phyloP scores from a whole-genome alignment of 2,888 invertebrate genomes.

The Stramonita haemastoma region DNA sequence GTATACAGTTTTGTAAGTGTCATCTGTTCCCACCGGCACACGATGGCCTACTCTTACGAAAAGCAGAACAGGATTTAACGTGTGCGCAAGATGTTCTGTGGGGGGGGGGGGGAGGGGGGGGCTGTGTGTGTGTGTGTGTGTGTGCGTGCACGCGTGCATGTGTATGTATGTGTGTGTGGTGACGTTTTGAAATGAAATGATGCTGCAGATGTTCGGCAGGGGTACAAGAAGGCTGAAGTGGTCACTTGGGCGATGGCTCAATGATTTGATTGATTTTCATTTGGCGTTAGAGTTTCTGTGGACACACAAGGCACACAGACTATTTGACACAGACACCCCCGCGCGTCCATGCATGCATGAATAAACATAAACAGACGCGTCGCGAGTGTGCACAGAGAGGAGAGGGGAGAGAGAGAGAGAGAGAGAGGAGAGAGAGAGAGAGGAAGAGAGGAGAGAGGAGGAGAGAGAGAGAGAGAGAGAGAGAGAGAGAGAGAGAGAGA shows the following conservation, averaged over 20 bases:
- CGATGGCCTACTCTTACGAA: too few species aligned
- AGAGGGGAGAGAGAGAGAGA: neutral
- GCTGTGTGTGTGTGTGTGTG: too few species aligned
- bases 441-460: too few species aligned
- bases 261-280: neutral
- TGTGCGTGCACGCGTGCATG: too few species aligned
- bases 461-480: too few species aligned
- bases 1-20: too few species aligned
- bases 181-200: neutral
- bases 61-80: too few species aligned
- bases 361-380: neutral
- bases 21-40: too few species aligned
- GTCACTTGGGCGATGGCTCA: neutral
- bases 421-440: neutral
- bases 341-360: neutral
- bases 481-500: neutral
- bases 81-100: too few species aligned
- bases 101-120: too few species aligned
- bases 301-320: neutral
- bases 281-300: neutral
- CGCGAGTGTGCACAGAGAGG: neutral
- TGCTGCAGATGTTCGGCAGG: neutral
- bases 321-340: neutral
- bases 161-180: neutral
- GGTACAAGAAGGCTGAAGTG: neutral